These are phyloP conservation scores for Charanyca ferruginea DNA, from an alignment of 2,888 invertebrate genomes.

Conservation along the genomic window DNA sequence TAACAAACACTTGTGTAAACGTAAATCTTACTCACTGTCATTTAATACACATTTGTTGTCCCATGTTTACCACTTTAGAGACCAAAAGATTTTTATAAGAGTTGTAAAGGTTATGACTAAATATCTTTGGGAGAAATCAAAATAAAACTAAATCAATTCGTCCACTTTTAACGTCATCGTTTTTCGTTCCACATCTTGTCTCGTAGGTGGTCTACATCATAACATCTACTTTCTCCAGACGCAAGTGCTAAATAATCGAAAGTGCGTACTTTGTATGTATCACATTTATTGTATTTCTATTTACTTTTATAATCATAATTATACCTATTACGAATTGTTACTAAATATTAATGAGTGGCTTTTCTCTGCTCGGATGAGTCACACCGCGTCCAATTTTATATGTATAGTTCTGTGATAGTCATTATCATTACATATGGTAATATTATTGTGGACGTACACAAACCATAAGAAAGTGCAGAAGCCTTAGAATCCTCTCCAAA, in stretches of 20 bases:
- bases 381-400: conserved; percentile 45
- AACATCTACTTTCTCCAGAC: conserved; percentile 41
- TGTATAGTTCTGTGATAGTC: conserved; percentile 36
- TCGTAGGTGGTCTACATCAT: conserved; percentile 28
- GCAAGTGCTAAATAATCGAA: conserved; percentile 38
- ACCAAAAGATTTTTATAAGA: background rate
- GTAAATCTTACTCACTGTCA: conserved; percentile 21
- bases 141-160: conserved; percentile 1
- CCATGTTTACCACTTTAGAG: background rate
- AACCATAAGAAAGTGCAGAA: conserved; percentile 10
- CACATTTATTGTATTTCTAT: background rate
- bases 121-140: background rate
- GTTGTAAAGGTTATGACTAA: background rate
- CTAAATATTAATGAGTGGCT: conserved; percentile 12
- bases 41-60: conserved; percentile 15
- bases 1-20: conserved; percentile 36
- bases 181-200: conserved; percentile 14
- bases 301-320: too few relatives aligned
- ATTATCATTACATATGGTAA: conserved; percentile 36
- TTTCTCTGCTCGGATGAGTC: conserved; percentile 42
- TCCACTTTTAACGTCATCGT: conserved; percentile 1
- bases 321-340: too few relatives aligned
- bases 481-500: background rate
- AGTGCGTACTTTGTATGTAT: conserved; percentile 26
- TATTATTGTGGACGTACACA: conserved; percentile 8